phyloP scores from a whole-genome alignment of 2,113 vertebrate species.

The Redunca redunca region DNA sequence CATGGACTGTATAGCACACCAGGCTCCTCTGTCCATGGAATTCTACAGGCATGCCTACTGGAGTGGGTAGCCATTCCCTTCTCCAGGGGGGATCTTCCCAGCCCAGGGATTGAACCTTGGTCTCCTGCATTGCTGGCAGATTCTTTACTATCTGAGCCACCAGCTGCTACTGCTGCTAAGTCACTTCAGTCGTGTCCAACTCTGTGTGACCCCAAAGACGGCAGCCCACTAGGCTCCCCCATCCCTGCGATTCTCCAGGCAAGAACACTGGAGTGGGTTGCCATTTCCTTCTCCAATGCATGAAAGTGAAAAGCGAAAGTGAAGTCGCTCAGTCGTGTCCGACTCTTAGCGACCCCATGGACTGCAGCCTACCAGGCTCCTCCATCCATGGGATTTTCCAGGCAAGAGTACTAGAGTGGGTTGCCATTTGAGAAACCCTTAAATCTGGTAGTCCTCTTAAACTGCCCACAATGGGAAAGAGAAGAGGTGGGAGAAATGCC shows the following conservation, averaged over 20 bases:
- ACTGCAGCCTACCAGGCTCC: too few species aligned
- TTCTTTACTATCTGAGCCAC: background rate
- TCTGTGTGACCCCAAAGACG: too few species aligned
- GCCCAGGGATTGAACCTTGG: background rate
- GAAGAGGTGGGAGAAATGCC: background rate
- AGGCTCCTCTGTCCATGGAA: background rate
- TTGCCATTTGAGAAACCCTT: background rate
- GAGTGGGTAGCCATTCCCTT: background rate
- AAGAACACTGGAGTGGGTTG: too few species aligned
- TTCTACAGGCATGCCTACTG: background rate
- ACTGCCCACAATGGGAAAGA: background rate
- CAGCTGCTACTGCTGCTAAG: background rate
- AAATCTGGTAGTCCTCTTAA: background rate
- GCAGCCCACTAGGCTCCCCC: too few species aligned
- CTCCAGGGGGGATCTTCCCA: background rate
- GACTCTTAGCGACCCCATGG: too few species aligned
- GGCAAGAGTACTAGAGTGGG: too few species aligned
- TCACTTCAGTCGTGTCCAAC: too few species aligned
- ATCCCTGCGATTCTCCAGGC: too few species aligned
- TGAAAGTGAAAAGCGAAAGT: too few species aligned
- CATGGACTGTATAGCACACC: background rate
- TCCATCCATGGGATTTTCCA: too few species aligned
- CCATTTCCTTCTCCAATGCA: too few species aligned
- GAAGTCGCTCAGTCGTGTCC: too few species aligned
- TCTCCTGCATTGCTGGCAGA: background rate